phyloP scores from a whole-genome alignment of 2,888 invertebrate species.

The Pasiphila rectangulata region DNA sequence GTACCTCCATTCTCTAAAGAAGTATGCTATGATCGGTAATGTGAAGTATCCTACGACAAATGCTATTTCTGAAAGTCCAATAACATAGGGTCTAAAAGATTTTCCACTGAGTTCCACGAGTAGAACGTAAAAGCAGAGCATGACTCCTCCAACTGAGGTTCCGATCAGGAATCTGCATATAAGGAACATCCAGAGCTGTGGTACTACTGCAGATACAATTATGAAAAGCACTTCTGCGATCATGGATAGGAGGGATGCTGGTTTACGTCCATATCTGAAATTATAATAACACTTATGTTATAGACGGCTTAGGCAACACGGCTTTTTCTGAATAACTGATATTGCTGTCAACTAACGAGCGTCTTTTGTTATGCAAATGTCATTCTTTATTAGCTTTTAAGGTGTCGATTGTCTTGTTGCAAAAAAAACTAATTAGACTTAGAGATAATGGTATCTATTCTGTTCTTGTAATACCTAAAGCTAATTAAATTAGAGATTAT shows the following conservation, averaged over 20 bases:
- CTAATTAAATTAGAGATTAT: too few species aligned
- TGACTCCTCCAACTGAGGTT: slow-evolving; percentile 83
- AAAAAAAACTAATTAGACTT: too few species aligned
- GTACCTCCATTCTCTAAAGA: slow-evolving; percentile 81
- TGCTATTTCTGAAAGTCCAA: slow-evolving; percentile 78
- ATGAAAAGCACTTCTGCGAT: slow-evolving; percentile 79
- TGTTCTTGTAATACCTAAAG: too few species aligned
- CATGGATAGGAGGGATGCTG: slow-evolving; percentile 81
- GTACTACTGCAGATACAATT: slow-evolving; percentile 74
- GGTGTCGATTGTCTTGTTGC: too few species aligned
- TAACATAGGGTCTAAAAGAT: slow-evolving; percentile 75
- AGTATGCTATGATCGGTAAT: slow-evolving; percentile 81
- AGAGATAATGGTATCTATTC: too few species aligned
- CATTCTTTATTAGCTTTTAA: too few species aligned
- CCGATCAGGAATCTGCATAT: slow-evolving; percentile 81
- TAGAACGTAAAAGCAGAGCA: slow-evolving; percentile 84
- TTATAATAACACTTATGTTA: too few species aligned
- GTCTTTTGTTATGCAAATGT: too few species aligned
- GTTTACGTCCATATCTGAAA: slow-evolving; percentile 83
- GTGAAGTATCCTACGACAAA: slow-evolving; percentile 79
- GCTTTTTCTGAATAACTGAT: too few species aligned
- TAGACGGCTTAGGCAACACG: too few species aligned
- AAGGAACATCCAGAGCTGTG: slow-evolving; percentile 82
- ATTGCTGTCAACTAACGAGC: too few species aligned
- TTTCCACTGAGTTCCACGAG: slow-evolving; percentile 83